Conservation (phyloP, 2,113 vertebrate genomes). For the Anolis carolinensis region DNA sequence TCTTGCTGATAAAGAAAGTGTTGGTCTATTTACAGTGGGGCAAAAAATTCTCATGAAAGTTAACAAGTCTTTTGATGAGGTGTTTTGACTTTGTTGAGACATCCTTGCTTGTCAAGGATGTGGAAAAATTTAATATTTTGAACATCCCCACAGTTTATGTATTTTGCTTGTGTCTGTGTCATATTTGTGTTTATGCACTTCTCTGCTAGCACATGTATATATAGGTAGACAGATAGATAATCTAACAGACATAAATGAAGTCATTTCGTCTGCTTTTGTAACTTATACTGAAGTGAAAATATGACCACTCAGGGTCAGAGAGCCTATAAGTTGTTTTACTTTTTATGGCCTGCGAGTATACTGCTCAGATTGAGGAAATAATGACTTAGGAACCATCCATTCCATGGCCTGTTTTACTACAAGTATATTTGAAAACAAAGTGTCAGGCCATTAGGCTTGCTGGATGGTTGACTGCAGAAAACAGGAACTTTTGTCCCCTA, state of each 20-base stretch:
- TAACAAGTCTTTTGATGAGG: no score
- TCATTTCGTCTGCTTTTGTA: constrained; percentile 13
- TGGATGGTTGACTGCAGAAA: neutral
- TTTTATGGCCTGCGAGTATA: constrained; percentile 19
- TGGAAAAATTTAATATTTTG: no score
- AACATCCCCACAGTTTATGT: no score
- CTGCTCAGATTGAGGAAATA: neutral
- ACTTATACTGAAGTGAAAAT: neutral
- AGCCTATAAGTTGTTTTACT: constrained; percentile 2
- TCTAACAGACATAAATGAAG: neutral
- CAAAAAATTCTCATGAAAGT: no score
- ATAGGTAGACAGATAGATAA: neutral
- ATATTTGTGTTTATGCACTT: neutral
- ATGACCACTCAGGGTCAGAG: neutral
- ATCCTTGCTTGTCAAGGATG: no score
- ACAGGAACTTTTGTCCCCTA: neutral
- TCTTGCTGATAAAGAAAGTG: no score
- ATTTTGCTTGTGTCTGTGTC: neutral
- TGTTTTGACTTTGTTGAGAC: no score
- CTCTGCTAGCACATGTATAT: neutral
- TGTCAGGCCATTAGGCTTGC: constrained; percentile 2
- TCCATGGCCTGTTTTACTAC: constrained; percentile 15
- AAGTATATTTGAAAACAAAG: neutral
- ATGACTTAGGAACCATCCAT: neutral
- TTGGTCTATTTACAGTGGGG: no score